Percentiles rank a stretch among this genome's conserved stretches.
Conservation (phyloP, 37 sponge, comb jelly and placozoan species). For the Halisarca cf. caerulea region DNA sequence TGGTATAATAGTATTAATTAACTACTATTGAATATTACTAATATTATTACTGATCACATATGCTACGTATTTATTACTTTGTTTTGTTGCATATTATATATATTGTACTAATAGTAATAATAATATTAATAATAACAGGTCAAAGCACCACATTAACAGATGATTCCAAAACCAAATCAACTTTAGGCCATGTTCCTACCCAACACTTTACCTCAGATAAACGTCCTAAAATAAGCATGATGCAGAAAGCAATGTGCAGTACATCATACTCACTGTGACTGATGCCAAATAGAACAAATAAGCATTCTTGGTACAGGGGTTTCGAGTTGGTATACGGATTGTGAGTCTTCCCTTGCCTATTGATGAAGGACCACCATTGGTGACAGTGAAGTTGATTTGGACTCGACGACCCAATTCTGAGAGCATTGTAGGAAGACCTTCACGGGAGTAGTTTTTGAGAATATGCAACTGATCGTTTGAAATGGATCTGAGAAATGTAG, state of each 20-base stretch:
- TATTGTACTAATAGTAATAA: too few species aligned
- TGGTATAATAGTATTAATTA: too few species aligned
- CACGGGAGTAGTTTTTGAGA: background rate
- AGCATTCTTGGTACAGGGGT: background rate
- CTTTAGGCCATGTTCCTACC: too few species aligned
- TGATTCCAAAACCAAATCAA: too few species aligned
- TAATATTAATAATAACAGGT: too few species aligned
- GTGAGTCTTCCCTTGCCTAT: background rate
- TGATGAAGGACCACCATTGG: conserved; percentile 2
- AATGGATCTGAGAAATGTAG: background rate
- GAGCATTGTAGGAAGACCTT: background rate
- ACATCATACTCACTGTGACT: background rate
- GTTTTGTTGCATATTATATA: too few species aligned
- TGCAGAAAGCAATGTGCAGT: background rate
- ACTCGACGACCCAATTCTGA: background rate
- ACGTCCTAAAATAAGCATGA: background rate
- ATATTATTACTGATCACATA: too few species aligned
- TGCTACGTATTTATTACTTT: too few species aligned
- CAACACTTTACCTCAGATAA: too few species aligned
- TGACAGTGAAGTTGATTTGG: background rate
- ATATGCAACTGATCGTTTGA: background rate
- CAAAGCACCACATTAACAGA: too few species aligned
- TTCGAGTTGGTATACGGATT: background rate
- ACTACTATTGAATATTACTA: too few species aligned
- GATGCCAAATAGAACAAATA: background rate